Evolutionary conservation across 2,113 vertebrate species (phyloP).

Genomic region (Erythrocercus mccallii): DNA sequence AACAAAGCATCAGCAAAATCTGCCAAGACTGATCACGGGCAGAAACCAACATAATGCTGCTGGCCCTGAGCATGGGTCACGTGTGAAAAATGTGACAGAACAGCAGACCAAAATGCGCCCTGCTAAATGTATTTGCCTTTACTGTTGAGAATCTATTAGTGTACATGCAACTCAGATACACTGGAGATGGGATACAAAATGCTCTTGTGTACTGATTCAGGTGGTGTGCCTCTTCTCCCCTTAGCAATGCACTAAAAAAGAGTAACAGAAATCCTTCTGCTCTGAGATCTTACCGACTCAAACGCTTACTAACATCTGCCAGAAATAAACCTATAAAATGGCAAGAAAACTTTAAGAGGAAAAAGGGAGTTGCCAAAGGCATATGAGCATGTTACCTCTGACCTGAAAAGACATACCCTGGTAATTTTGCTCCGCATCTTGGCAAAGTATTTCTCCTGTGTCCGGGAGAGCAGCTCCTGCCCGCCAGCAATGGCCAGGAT

Average conservation of each 20-base stretch:
- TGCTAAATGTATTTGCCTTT: background rate
- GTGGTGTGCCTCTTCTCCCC: background rate
- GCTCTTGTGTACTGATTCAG: background rate
- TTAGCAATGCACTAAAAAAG: background rate
- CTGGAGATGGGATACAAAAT: background rate
- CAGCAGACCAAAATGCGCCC: background rate
- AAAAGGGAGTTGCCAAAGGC: background rate
- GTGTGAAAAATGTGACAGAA: background rate
- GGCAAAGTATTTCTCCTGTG: constrained; percentile 91
- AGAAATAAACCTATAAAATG: background rate
- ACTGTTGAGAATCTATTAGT: background rate
- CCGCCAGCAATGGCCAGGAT: constrained; percentile 94
- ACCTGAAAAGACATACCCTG: constrained; percentile 77
- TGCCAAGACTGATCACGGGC: background rate
- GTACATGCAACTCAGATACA: background rate
- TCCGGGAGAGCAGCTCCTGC: constrained; percentile 85
- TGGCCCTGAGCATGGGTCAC: background rate
- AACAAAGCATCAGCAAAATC: background rate
- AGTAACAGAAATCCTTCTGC: background rate
- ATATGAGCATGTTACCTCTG: background rate
- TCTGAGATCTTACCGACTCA: background rate
- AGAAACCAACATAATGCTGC: background rate
- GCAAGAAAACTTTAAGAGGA: background rate
- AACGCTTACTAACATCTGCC: background rate
- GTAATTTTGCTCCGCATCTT: constrained; percentile 90